Percentiles rank a stretch among this genome's conserved stretches.
phyloP scores from a whole-genome alignment of 2,797 vertebrate genomes.

The Botia kubotai region DNA sequence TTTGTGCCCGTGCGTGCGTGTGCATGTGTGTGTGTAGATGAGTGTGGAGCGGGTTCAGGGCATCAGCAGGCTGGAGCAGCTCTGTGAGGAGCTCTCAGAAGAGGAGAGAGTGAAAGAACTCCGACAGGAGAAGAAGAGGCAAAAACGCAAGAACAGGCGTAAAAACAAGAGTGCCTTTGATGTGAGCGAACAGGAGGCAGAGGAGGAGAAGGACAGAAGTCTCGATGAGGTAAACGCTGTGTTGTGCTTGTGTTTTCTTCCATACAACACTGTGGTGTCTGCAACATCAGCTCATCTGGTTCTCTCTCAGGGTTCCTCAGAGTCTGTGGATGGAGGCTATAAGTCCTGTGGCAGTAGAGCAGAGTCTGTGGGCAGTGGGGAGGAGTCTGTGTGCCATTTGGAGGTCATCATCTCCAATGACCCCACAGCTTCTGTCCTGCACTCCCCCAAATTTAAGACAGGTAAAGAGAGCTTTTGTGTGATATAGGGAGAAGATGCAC shows the following conservation, averaged over 20 bases:
- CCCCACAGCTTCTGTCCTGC: conserved; percentile 81
- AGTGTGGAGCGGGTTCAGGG: conserved; percentile 97
- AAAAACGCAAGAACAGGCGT: conserved; percentile 94
- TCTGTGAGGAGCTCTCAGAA: conserved; percentile 95
- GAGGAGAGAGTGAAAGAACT: conserved; percentile 94
- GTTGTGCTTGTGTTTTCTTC: too few relatives aligned
- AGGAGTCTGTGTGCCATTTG: conserved; percentile 42
- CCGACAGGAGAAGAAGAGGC: conserved; percentile 97
- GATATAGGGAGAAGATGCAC: background rate
- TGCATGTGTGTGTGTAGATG: conserved; percentile 77
- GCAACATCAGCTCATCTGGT: background rate
- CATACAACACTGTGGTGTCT: too few relatives aligned
- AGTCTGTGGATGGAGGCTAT: conserved; percentile 83
- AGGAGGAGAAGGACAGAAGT: conserved; percentile 81
- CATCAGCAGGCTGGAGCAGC: conserved; percentile 94
- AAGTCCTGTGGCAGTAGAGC: conserved; percentile 82
- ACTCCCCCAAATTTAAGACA: conserved; percentile 87
- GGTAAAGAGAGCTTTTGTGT: conserved; percentile 69
- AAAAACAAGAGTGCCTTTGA: conserved; percentile 95
- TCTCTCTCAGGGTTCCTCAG: conserved; percentile 79
- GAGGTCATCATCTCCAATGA: conserved; percentile 82
- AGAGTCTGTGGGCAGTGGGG: too few relatives aligned
- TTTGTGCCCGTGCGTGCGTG: too few relatives aligned
- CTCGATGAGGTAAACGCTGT: conserved; percentile 82
- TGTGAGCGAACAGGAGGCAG: conserved; percentile 76